Evolutionary conservation across 2,113 vertebrate species (phyloP).

Genomic region (Conger conger): DNA sequence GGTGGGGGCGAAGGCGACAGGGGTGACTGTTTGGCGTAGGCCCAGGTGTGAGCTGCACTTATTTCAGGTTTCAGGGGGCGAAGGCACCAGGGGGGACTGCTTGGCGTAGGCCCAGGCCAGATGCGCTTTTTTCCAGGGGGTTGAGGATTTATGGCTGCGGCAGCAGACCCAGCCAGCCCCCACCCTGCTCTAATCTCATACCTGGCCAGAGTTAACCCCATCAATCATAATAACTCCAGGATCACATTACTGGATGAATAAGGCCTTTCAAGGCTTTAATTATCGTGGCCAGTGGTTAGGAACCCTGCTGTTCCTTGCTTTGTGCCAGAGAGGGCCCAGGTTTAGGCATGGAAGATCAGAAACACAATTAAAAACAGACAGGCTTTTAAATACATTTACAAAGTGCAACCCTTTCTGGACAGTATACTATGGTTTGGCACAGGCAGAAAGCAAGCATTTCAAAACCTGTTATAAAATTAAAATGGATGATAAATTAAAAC

Average conservation of each 20-base stretch:
- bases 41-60: too few relatives aligned
- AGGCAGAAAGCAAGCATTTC: background rate
- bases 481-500: background rate
- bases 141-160: background rate
- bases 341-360: background rate
- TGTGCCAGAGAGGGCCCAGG: background rate
- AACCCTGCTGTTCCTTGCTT: background rate
- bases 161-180: background rate
- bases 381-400: background rate
- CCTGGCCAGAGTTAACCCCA: background rate
- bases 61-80: too few relatives aligned
- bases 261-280: background rate
- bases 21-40: too few relatives aligned
- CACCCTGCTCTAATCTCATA: background rate
- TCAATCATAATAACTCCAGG: background rate
- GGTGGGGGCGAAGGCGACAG: too few relatives aligned
- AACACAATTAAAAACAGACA: background rate
- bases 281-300: background rate
- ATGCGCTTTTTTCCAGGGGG: background rate
- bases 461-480: background rate
- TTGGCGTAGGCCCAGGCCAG: too few relatives aligned
- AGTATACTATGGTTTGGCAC: background rate
- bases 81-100: too few relatives aligned
- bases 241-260: background rate
- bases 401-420: background rate